These are phyloP conservation scores for Orchesella cincta DNA, from an alignment of 1,140 invertebrate species.

Conservation along the genomic window DNA sequence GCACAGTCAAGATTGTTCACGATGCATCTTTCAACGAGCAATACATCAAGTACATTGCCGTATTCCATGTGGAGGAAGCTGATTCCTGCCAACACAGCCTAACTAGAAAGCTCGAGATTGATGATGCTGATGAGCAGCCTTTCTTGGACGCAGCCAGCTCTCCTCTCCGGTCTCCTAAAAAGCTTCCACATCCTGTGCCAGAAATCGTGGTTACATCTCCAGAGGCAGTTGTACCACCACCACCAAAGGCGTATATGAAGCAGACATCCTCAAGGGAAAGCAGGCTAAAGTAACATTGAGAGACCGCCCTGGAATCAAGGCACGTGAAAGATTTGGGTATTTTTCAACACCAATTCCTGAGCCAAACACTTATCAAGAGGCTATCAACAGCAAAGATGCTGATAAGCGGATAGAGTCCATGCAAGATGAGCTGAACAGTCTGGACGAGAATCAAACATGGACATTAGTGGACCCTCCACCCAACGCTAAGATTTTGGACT, in stretches of 20 bases:
- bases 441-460: constrained; percentile 13
- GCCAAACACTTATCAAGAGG: background rate
- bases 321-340: too few species aligned
- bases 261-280: too few species aligned
- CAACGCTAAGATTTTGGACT: constrained; percentile 36
- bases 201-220: too few species aligned
- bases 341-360: background rate
- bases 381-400: background rate
- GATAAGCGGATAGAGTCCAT: background rate
- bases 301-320: too few species aligned
- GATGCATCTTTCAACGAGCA: constrained; percentile 15
- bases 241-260: too few species aligned
- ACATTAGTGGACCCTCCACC: constrained; percentile 34
- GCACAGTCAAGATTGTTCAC: constrained; percentile 17
- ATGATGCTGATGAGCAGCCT: too few species aligned
- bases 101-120: too few species aligned
- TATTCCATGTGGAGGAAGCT: background rate
- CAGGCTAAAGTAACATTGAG: too few species aligned
- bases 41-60: constrained; percentile 1
- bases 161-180: too few species aligned
- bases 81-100: background rate
- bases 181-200: too few species aligned
- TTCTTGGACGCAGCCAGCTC: too few species aligned
- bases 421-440: background rate
- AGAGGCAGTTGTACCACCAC: too few species aligned